Base-by-base conservation (phyloP, 2,888 invertebrate genomes). In the Philonicus albiceps region DNA sequence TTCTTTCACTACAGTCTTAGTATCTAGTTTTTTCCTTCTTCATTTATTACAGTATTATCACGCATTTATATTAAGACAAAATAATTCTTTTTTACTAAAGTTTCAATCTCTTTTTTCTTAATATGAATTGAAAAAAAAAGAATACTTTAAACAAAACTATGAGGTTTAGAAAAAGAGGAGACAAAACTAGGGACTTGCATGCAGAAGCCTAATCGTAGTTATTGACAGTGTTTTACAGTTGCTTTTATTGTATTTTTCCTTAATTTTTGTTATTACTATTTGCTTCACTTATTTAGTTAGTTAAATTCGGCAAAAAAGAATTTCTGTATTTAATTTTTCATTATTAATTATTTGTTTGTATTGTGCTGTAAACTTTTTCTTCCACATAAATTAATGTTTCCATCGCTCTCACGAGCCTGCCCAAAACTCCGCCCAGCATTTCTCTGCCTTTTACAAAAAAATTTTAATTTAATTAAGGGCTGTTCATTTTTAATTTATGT, bases 61-160 rank as follows among this genome's bases (percentile, higher is more conserved):
- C 81, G 81, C 81, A 64, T 19, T 43, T 81, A 81, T 81, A 81
- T 81, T 34, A 81, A 81, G 49, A 80, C 53, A 81, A 81, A 80
- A 81, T 64, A 31, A 81, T 7, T 19, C 7, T 74, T 74, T n/a
- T 31, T 73, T 31, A 37, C 34, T 74, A 19, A 34, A 1, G 13
- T n/a, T 74, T 34, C n/a, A 27, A 27, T n/a, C 2, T 74, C n/a
- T 74, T 31, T 13, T 74, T 73, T 73, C 30, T 30, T 78, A 78
- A 43, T 7, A 34, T 76, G 22, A 78, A 19, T 40, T 78, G 78
- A 37, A 40, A 78, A 19, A n/a, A n/a, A n/a, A n/a, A n/a, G n/a
- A 73, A 30, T 16, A 64, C 3, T 13, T 22, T 11, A 22, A 37
- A 31, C 4, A 31, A 34, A 7, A 16, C 30, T 74, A 37, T 31